phyloP scores from a whole-genome alignment of 2,113 vertebrate species.

The Rhea americana region DNA sequence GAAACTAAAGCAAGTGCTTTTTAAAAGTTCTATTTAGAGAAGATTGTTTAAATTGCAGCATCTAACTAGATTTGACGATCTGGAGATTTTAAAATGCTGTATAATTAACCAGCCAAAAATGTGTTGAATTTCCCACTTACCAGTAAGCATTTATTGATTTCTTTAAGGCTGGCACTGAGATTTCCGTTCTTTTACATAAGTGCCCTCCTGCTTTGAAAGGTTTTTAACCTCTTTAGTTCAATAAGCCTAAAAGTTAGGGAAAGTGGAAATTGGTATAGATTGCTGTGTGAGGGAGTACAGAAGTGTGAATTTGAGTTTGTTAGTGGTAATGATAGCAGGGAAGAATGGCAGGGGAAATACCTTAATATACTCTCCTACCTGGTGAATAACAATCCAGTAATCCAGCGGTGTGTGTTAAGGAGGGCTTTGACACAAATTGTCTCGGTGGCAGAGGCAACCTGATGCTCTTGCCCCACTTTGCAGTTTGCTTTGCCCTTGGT shows the following conservation, averaged over 20 bases:
- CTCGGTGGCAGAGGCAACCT: background rate
- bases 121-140: conserved; percentile 55
- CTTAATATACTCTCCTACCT: background rate
- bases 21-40: background rate
- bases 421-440: background rate
- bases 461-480: background rate
- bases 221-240: background rate
- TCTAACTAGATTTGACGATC: background rate
- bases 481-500: background rate
- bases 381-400: background rate
- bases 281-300: background rate
- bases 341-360: background rate
- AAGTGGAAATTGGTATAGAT: background rate
- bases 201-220: conserved; percentile 6
- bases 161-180: conserved; percentile 5
- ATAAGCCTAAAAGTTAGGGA: conserved; percentile 12
- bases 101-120: background rate
- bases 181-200: conserved; percentile 42
- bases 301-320: background rate
- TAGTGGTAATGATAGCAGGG: background rate
- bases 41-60: conserved; percentile 21
- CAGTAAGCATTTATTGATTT: conserved; percentile 42
- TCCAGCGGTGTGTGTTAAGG: background rate
- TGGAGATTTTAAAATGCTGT: background rate
- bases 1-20: conserved; percentile 26